Conservation (phyloP, 2,797 vertebrate species). For the Podarcis siculus region DNA sequence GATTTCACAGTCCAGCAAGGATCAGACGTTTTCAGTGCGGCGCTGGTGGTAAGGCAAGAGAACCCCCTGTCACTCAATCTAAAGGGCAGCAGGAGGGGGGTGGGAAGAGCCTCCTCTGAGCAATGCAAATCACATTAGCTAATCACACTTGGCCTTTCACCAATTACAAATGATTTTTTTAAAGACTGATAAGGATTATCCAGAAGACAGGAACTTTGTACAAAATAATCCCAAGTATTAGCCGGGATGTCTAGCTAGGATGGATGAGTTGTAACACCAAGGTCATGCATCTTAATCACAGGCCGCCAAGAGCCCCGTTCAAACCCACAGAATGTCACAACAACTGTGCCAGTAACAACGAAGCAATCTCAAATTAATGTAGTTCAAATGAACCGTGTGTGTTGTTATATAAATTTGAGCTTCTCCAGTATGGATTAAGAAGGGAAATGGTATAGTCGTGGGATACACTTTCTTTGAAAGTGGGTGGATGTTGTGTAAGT, state of each 20-base stretch:
- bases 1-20: constrained; percentile 46
- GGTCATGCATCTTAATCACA: constrained; percentile 28
- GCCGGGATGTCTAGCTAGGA: constrained; percentile 1
- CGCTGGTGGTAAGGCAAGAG: neutral
- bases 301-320: neutral
- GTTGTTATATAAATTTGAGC: no score
- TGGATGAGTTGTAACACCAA: constrained; percentile 10
- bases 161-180: constrained; percentile 49
- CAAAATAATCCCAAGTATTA: constrained; percentile 38
- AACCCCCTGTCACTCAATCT: constrained; percentile 19
- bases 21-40: neutral
- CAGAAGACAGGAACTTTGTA: constrained; percentile 31
- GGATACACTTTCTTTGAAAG: no score
- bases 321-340: neutral
- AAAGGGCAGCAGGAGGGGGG: neutral
- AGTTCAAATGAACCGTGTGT: no score
- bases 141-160: constrained; percentile 43
- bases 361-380: neutral
- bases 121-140: constrained; percentile 6
- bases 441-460: no score
- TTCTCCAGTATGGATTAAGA: neutral
- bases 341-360: neutral
- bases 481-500: no score
- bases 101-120: constrained; percentile 20
- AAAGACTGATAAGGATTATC: constrained; percentile 42